phyloP scores from a whole-genome alignment of 2,113 vertebrate species.

The Neogobius melanostomus region DNA sequence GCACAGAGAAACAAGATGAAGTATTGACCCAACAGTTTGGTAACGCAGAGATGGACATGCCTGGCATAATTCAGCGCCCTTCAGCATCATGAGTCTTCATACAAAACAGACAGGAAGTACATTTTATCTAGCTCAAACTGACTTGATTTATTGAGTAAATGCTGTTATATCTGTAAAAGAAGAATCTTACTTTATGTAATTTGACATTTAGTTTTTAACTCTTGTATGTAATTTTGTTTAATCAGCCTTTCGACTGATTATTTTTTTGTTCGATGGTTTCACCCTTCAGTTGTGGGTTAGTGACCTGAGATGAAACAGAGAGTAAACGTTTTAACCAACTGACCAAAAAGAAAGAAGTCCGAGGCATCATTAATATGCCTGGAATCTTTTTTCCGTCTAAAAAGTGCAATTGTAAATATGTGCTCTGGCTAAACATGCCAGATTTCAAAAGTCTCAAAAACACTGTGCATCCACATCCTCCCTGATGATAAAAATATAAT shows the following conservation, averaged over 20 bases:
- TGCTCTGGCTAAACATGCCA: constrained; percentile 12
- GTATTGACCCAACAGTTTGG: constrained; percentile 16
- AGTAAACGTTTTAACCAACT: constrained; percentile 18
- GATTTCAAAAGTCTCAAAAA: constrained; percentile 57
- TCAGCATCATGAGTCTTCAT: constrained; percentile 55
- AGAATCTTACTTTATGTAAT: constrained; percentile 57
- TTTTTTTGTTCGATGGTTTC: constrained; percentile 51
- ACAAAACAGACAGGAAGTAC: constrained; percentile 31
- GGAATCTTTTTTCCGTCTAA: constrained; percentile 27
- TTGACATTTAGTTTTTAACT: constrained; percentile 62
- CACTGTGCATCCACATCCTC: constrained; percentile 64
- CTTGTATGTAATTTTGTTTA: constrained; percentile 34
- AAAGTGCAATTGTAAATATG: not conserved
- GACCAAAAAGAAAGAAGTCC: constrained; percentile 5
- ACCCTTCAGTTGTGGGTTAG: constrained; percentile 35
- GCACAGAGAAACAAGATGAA: constrained; percentile 47
- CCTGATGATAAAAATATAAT: constrained; percentile 65
- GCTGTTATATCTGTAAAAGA: constrained; percentile 50
- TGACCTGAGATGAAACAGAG: constrained; percentile 11
- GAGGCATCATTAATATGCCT: not conserved
- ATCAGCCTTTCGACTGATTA: constrained; percentile 17
- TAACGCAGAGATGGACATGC: constrained; percentile 26
- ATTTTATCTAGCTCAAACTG: constrained; percentile 32
- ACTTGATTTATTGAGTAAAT: constrained; percentile 58
- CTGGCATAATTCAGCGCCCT: constrained; percentile 8